Evolutionary conservation across 2,113 vertebrate genomes (phyloP).

Genomic region (Corydoras sp.): DNA sequence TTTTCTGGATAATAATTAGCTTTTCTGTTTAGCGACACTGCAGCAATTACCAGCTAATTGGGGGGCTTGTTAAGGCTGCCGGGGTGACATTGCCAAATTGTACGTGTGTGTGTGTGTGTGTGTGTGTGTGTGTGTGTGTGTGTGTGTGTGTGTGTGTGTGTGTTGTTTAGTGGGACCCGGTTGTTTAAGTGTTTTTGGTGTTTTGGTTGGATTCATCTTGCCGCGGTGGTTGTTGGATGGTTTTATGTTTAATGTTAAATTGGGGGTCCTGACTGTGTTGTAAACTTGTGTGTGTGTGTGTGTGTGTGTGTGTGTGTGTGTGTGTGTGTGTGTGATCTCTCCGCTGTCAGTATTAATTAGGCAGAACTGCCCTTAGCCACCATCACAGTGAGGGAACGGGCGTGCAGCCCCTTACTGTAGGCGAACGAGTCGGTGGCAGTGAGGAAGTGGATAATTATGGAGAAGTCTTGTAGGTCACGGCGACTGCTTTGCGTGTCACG

Average conservation of each 20-base stretch:
- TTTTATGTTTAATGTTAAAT: too few relatives aligned
- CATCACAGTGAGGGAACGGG: conserved; percentile 5
- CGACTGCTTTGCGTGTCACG: background rate
- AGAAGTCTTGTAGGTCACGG: conserved; percentile 6
- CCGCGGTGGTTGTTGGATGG: too few relatives aligned
- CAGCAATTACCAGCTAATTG: conserved; percentile 58
- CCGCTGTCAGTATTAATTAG: conserved; percentile 57
- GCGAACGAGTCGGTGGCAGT: background rate
- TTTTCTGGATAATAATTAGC: conserved; percentile 48
- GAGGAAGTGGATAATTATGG: conserved; percentile 15
- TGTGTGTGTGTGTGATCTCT: conserved; percentile 14
- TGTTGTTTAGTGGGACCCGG: too few relatives aligned
- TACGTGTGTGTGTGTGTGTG: conserved; percentile 48
- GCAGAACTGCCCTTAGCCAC: conserved; percentile 36
- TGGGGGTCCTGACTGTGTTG: too few relatives aligned
- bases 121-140: background rate
- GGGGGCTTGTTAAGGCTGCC: conserved; percentile 56
- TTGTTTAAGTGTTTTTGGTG: too few relatives aligned
- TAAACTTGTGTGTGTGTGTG: background rate
- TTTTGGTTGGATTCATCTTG: too few relatives aligned
- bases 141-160: conserved; percentile 3
- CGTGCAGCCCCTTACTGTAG: background rate
- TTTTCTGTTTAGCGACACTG: conserved; percentile 48
- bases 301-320: background rate
- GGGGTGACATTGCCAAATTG: conserved; percentile 58